Base-by-base conservation (phyloP, 1,140 invertebrate species). In the Listronotus oregonensis region DNA sequence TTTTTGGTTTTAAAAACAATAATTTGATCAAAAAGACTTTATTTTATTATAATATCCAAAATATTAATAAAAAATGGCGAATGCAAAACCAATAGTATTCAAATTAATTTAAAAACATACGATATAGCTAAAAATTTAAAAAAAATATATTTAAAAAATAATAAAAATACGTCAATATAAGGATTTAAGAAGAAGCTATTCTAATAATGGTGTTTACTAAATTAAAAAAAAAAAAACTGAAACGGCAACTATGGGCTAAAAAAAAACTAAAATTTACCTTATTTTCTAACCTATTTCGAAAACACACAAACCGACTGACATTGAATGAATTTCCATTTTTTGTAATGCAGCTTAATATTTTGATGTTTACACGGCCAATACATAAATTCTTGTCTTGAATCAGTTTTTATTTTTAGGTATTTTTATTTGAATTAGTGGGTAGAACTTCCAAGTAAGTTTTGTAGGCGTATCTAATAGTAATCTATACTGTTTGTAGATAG, bases 391-490 rank as follows among this genome's bases (percentile, higher is more conserved):
- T 37, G 11, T 12, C 34, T 37, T 52, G 50, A 52, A 32, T 52
- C 50, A 37, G 32, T 52, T 52, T 52, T 52, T 52, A 52, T 52
- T 52, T 52, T 52, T 52, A 52, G 50, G 27, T 37, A 14, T 32
- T 52, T 18, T 52, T 52, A 14, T 21, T 21, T 52, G 17, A n/a
- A 8, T 8, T 14, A 46, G 43, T 14, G 14, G 17, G 17, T 46
- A 46, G 14, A 7, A 17, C 6, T 17, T 17, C 17, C 14, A 14
- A 8, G n/a, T 17, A 14, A 18, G 4, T 14, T 46, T 17, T n/a
- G 43, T 46, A 14, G n/a, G 43, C 43, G 17, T 46, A 18, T 46
- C 8, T 9, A 37, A 37, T 37, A 37, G 43, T 46, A 46, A 46
- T 46, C 17, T 9, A 37, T 37, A 7, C 34, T 9, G 34, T 37